Evolutionary conservation across 2,888 invertebrate genomes (phyloP), one percentile per base, ranked within the genome.

Genomic region (Archips crataeganus): DNA sequence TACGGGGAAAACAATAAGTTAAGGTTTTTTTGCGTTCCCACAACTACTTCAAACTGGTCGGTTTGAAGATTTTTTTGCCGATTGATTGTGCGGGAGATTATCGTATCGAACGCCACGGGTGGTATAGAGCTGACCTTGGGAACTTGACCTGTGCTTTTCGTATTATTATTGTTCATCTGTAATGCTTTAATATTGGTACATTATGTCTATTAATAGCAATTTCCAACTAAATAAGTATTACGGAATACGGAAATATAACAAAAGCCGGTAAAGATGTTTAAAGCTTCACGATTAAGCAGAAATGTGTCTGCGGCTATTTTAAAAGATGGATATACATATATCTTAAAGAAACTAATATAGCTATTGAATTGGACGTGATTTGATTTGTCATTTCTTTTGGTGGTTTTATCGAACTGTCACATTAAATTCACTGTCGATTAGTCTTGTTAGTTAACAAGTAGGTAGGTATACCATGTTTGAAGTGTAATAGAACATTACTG

Each of bases 1-100:
- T 85, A 87, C 82, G 79, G 85, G 84, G 82, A 88, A 90, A 90
- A 90, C 85, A 84, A 67, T 61, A 67, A 60, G 49, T 3, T 23
- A n/a, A 6, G n/a, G n/a, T 42, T 67, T 73, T 72, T 63, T 67
- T 42, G 15, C 64, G 32, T 8, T 36, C 49, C 51, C 66, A 34
- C 23, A 59, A 51, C 34, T 63, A 59, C 63, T 49, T n/a, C 60
- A 13, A 54, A 73, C 73, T 63, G 68, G 57, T 65, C 51, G 34
- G 51, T 66, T 23, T 54, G 63, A 15, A 69, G 67, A 15, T 65
- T 74, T 74, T 23, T 74, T 72, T 75, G 65, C 36, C 2, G 8
- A 62, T 54, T 11, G 45, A 57, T 65, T n/a, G 39, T 63, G 61
- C 13, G 9, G n/a, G 68, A 13, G 51, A 69, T 65, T 68, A 57